A percentile compares a stretch with the other conserved stretches of the same genome.
phyloP scores from a whole-genome alignment of 2,888 invertebrate species.

The Tenthredo scrophulariae region DNA sequence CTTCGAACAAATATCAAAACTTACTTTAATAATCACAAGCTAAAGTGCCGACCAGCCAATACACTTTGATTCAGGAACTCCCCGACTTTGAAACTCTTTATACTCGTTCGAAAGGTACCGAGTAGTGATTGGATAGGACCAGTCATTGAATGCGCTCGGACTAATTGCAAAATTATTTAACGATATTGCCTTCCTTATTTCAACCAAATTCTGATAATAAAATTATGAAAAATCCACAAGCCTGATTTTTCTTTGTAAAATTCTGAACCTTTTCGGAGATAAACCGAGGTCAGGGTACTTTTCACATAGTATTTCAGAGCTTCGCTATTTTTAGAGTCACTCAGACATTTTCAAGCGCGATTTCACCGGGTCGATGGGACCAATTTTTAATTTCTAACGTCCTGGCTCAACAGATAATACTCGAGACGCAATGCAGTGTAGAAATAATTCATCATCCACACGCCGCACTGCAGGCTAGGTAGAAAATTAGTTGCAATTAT shows the following conservation, averaged over 20 bases:
- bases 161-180: neutral
- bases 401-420: neutral
- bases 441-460: neutral
- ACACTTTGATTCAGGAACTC: neutral
- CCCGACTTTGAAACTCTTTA: neutral
- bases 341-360: neutral
- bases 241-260: no score
- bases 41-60: neutral
- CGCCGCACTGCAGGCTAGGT: neutral
- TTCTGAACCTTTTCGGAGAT: neutral
- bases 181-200: neutral
- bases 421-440: neutral
- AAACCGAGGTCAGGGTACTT: neutral
- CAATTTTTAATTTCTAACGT: neutral
- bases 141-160: neutral
- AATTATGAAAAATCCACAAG: no score
- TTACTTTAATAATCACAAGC: neutral
- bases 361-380: neutral
- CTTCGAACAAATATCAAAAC: conserved; percentile 14
- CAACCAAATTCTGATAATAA: no score
- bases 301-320: neutral
- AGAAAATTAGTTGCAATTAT: conserved; percentile 15
- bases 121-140: neutral
- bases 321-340: neutral
- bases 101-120: neutral